phyloP scores from a whole-genome alignment of 1,140 invertebrate genomes.

The Centruroides sculpturatus region DNA sequence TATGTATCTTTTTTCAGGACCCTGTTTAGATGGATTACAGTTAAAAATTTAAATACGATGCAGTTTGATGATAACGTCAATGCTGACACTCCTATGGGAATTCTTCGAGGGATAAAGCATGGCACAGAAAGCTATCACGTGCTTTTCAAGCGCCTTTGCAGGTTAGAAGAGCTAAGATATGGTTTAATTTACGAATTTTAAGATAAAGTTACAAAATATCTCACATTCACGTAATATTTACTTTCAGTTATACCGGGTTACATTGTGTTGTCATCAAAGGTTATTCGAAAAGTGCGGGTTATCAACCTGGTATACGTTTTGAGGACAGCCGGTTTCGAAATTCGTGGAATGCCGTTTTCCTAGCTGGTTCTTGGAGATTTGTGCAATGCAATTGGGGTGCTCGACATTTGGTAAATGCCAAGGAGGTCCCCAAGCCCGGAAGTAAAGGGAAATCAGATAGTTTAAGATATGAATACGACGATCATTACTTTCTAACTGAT shows the following conservation, averaged over 20 bases:
- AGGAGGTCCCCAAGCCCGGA: constrained; percentile 75
- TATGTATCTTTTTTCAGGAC: no score
- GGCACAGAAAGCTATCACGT: constrained; percentile 99
- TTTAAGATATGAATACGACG: constrained; percentile 92
- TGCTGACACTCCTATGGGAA: constrained; percentile 88
- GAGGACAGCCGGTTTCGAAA: constrained; percentile 93
- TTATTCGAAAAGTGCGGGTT: constrained; percentile 95
- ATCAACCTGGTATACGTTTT: constrained; percentile 90
- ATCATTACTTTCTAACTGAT: constrained; percentile 98
- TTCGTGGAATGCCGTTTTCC: constrained; percentile 97
- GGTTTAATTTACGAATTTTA: no score
- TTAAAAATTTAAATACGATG: constrained; percentile 98
- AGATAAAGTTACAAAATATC: no score
- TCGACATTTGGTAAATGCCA: constrained; percentile 84
- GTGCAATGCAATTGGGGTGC: constrained; percentile 99
- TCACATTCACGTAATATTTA: constrained; percentile 15
- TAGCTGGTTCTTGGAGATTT: constrained; percentile 93
- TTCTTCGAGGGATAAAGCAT: constrained; percentile 92
- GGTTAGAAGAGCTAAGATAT: constrained; percentile 25
- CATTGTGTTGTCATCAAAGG: constrained; percentile 99
- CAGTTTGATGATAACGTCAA: constrained; percentile 90
- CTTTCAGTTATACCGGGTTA: constrained; percentile 78
- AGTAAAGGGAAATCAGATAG: constrained; percentile 32
- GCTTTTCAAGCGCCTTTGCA: constrained; percentile 76
- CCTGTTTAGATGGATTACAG: constrained; percentile 96